Conservation (phyloP, 2,797 vertebrate genomes). For the Thamnophis elegans region DNA sequence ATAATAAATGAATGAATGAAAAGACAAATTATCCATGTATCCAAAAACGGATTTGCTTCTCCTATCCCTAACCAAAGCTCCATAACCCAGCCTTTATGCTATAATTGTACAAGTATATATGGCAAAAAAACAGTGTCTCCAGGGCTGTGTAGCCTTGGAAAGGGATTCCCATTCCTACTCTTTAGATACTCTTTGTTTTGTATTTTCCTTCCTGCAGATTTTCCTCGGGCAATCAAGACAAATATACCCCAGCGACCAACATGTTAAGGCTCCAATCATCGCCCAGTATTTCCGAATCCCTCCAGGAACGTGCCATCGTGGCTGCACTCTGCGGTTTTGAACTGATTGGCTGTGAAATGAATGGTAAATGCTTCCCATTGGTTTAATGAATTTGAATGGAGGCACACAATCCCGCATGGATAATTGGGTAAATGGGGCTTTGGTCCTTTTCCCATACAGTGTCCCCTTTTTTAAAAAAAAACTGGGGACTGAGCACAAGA, state of each 20-base stretch:
- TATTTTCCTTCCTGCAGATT: conserved; percentile 69
- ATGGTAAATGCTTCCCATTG: conserved; percentile 76
- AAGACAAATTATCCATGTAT: not conserved
- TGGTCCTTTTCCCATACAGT: not conserved
- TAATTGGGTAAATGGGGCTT: fast-evolving
- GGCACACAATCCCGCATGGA: not conserved
- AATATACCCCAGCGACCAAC: conserved; percentile 81
- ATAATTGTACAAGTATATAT: not conserved
- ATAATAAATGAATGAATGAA: too few relatives aligned
- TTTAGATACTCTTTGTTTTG: not conserved
- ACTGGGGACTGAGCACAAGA: not conserved
- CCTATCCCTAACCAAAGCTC: not conserved
- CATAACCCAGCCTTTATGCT: not conserved
- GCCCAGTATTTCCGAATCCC: conserved; percentile 86
- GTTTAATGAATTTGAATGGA: too few relatives aligned
- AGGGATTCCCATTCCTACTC: not conserved
- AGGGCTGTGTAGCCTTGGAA: not conserved
- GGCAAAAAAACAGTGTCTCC: not conserved
- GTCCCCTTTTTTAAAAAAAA: not conserved
- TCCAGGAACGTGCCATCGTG: conserved; percentile 81
- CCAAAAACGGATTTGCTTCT: not conserved
- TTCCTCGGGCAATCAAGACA: conserved; percentile 87
- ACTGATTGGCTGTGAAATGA: conserved; percentile 92
- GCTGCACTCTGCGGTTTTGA: conserved; percentile 94
- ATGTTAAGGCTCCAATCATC: conserved; percentile 80